Percentiles rank a stretch among this genome's conserved stretches.
Evolutionary conservation across 2,888 invertebrate genomes (phyloP).

Genomic region (Leptinotarsa haldemani): DNA sequence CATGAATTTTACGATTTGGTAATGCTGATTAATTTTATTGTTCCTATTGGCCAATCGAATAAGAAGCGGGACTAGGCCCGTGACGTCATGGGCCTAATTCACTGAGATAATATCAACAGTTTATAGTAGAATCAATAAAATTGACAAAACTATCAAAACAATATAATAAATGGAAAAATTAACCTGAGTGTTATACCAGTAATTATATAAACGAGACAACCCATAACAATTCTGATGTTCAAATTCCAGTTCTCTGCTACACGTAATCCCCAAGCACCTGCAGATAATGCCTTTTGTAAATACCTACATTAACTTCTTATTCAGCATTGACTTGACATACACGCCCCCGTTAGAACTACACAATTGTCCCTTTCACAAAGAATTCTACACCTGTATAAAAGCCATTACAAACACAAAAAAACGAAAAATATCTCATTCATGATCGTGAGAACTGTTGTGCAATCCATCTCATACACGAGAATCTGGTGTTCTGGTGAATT

Average conservation of each 20-base stretch:
- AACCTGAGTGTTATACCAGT: too few species aligned
- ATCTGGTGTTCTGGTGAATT: background rate
- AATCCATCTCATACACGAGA: constrained; percentile 5
- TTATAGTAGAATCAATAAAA: too few species aligned
- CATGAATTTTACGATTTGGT: too few species aligned
- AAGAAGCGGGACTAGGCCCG: too few species aligned
- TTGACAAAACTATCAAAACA: too few species aligned
- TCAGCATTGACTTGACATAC: constrained; percentile 44
- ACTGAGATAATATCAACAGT: too few species aligned
- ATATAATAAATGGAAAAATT: too few species aligned
- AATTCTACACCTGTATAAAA: constrained; percentile 16
- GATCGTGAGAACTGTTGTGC: constrained; percentile 15
- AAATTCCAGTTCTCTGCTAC: background rate
- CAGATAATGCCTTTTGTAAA: constrained; percentile 30
- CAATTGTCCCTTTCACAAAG: constrained; percentile 34
- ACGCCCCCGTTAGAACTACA: constrained; percentile 46
- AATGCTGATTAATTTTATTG: too few species aligned
- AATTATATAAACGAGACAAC: too few species aligned
- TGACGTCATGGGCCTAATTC: too few species aligned
- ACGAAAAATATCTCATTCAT: constrained; percentile 11
- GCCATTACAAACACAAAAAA: constrained; percentile 5
- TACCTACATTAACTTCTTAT: constrained; percentile 39
- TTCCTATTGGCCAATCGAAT: too few species aligned
- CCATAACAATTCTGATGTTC: background rate
- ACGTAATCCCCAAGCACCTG: constrained; percentile 21